These are phyloP conservation scores for Phorcus lineatus DNA, from an alignment of 2,888 invertebrate genomes.

Conservation along the genomic window DNA sequence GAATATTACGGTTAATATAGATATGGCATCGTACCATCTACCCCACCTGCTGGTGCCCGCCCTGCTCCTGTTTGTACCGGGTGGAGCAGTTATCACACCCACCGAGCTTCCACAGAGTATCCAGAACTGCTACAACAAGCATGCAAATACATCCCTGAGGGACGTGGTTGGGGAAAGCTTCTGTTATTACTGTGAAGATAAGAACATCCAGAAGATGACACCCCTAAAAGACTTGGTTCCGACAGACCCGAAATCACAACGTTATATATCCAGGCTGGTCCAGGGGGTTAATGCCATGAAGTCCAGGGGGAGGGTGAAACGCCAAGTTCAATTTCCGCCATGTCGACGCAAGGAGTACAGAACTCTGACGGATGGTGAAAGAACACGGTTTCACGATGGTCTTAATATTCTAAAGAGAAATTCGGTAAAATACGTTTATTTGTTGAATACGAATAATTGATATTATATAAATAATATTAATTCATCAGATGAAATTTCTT, in stretches of 20 bases:
- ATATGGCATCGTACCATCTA: no score
- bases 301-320: slow-evolving; percentile 1
- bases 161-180: slow-evolving; percentile 25
- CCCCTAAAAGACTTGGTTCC: background rate
- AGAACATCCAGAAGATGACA: background rate
- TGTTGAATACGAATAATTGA: background rate
- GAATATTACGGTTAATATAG: no score
- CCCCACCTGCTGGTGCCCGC: no score
- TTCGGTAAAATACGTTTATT: slow-evolving; percentile 43
- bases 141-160: background rate
- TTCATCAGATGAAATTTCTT: no score
- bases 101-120: background rate
- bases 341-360: slow-evolving; percentile 61
- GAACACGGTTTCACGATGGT: slow-evolving; percentile 48
- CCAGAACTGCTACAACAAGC: background rate
- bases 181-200: slow-evolving; percentile 21
- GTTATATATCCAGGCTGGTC: background rate
- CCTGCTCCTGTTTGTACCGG: no score
- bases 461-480: no score
- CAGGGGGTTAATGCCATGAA: background rate
- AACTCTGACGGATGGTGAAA: slow-evolving; percentile 53
- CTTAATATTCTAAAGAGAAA: slow-evolving; percentile 56
- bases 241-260: background rate
- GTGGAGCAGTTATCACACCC: no score
- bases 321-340: slow-evolving; percentile 25